phyloP scores from a whole-genome alignment of 2,113 vertebrate species.

The Ageneiosus marmoratus region DNA sequence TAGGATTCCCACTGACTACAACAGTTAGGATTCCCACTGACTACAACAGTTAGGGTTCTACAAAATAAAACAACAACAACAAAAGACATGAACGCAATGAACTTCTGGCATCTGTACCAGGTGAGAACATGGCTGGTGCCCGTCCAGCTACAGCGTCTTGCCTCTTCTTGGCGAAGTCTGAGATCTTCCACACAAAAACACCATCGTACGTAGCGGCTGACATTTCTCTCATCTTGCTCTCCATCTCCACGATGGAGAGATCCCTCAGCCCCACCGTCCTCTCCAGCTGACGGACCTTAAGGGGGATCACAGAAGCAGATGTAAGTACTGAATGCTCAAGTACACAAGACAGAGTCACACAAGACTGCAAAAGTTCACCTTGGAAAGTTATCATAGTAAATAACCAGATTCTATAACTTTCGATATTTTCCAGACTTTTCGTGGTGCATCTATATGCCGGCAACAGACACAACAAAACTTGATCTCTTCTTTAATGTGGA shows the following conservation, averaged over 20 bases:
- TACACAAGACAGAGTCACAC: not conserved
- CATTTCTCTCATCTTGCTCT: slow-evolving; percentile 85
- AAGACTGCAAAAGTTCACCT: not conserved
- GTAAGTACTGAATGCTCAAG: not conserved
- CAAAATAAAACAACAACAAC: not conserved
- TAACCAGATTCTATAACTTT: not conserved
- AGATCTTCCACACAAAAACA: slow-evolving; percentile 94
- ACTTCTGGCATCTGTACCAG: slow-evolving; percentile 72
- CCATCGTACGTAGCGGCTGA: slow-evolving; percentile 89
- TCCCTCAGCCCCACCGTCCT: slow-evolving; percentile 91
- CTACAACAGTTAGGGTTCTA: not conserved
- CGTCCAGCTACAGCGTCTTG: slow-evolving; percentile 90
- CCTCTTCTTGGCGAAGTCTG: slow-evolving; percentile 87
- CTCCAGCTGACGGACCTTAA: slow-evolving; percentile 95
- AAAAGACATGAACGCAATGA: not conserved
- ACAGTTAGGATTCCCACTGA: too few relatives aligned
- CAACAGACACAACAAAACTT: not conserved
- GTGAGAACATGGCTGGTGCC: slow-evolving; percentile 94
- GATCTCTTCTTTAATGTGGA: not conserved
- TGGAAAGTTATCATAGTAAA: not conserved
- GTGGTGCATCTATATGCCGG: not conserved
- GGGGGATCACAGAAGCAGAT: not conserved
- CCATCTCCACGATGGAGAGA: slow-evolving; percentile 90
- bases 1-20: too few relatives aligned
- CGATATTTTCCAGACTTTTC: not conserved